Evolutionary conservation across 37 sponge, comb jelly and placozoan genomes (phyloP).

Genomic region (Trichoplax adhaerens): DNA sequence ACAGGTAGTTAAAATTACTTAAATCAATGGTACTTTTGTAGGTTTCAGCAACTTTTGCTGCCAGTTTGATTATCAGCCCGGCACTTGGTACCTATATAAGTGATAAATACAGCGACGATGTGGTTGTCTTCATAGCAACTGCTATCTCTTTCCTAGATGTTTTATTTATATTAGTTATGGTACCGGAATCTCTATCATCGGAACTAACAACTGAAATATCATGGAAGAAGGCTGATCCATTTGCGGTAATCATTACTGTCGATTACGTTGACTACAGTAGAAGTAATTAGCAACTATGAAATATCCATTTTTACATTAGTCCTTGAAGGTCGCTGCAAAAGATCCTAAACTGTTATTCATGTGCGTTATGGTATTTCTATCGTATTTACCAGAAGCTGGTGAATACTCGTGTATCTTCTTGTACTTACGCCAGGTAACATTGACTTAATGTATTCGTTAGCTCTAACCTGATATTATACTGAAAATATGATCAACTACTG

Average conservation of each 20-base stretch:
- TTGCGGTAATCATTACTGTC: slow-evolving; percentile 32
- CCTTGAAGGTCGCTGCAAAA: neutral
- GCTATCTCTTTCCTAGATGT: slow-evolving; percentile 54
- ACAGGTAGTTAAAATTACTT: neutral
- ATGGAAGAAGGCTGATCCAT: slow-evolving; percentile 84
- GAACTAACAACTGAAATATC: slow-evolving; percentile 26
- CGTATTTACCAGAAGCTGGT: slow-evolving; percentile 79
- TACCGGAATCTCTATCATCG: slow-evolving; percentile 52
- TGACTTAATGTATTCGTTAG: neutral
- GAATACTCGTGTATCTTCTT: slow-evolving; percentile 86
- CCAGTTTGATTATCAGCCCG: slow-evolving; percentile 79
- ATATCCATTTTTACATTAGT: neutral
- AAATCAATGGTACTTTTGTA: slow-evolving; percentile 4
- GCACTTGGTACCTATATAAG: slow-evolving; percentile 44
- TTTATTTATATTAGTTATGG: slow-evolving; percentile 51
- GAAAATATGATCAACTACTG: neutral
- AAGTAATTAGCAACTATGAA: neutral
- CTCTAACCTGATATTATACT: neutral
- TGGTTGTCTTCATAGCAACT: slow-evolving; percentile 60
- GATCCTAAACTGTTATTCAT: slow-evolving; percentile 31
- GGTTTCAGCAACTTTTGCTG: slow-evolving; percentile 80
- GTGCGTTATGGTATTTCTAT: slow-evolving; percentile 62
- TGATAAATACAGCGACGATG: slow-evolving; percentile 20
- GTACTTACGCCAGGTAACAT: slow-evolving; percentile 46
- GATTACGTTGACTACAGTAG: neutral